These are phyloP conservation scores for Mormoops blainvillei DNA, from an alignment of 2,113 vertebrate genomes.

Conservation along the genomic window DNA sequence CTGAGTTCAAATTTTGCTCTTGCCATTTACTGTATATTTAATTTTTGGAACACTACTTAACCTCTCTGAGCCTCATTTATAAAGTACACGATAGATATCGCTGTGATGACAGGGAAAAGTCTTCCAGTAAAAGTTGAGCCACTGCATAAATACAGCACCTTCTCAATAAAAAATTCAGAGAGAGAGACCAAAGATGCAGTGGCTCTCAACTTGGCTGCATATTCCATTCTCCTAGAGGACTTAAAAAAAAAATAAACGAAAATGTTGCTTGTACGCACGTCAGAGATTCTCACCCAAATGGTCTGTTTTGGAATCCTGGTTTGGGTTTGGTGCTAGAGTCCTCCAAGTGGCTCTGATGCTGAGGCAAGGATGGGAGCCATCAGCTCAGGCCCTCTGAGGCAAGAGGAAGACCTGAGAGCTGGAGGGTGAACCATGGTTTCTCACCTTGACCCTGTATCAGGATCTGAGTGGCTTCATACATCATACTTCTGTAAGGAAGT, in stretches of 20 bases:
- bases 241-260: background rate
- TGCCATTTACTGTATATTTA: background rate
- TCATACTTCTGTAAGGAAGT: background rate
- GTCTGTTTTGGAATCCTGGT: background rate
- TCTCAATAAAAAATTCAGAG: background rate
- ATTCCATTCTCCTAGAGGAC: background rate
- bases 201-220: background rate
- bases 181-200: background rate
- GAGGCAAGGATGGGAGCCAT: background rate
- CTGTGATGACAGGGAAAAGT: background rate
- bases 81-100: background rate
- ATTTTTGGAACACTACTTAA: background rate
- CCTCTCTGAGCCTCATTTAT: background rate
- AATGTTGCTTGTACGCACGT: background rate
- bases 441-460: background rate
- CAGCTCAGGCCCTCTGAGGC: background rate
- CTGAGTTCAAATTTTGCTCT: background rate
- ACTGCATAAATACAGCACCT: accelerated
- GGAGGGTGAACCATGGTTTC: background rate
- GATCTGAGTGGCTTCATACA: background rate
- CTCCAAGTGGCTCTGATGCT: background rate
- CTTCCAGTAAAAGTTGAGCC: background rate
- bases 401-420: background rate
- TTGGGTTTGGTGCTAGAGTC: background rate
- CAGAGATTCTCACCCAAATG: background rate